Evolutionary conservation across 2,113 vertebrate species (phyloP).

Genomic region (Chloroceryle aenea): DNA sequence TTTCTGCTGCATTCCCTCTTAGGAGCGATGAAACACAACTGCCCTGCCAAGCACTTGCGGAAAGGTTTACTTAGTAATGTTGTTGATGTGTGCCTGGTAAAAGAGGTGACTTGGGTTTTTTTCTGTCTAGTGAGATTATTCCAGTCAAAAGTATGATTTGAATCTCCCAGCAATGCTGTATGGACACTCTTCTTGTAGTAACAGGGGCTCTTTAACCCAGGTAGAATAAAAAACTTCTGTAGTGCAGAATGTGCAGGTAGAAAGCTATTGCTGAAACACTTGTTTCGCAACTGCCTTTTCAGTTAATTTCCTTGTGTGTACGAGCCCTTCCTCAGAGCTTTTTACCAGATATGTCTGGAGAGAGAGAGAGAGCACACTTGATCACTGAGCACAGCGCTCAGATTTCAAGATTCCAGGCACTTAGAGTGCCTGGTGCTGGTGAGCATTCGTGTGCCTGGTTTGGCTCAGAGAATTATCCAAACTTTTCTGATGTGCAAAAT

Average conservation of each 20-base stretch:
- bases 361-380: neutral
- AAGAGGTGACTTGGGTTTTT: neutral
- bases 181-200: neutral
- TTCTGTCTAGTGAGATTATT: neutral
- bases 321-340: neutral
- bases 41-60: neutral
- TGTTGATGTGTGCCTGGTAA: neutral
- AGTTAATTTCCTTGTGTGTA: neutral
- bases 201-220: neutral
- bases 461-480: neutral
- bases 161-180: neutral
- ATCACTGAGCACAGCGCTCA: neutral
- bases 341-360: neutral
- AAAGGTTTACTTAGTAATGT: neutral
- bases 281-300: neutral
- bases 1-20: neutral
- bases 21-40: neutral
- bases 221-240: neutral
- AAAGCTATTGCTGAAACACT: neutral
- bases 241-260: neutral
- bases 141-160: neutral
- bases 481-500: neutral
- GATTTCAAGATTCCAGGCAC: neutral
- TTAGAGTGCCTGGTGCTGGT: neutral
- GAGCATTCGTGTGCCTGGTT: neutral